Base-by-base conservation (phyloP, 2,888 invertebrate genomes). In the Polyommatus icarus region DNA sequence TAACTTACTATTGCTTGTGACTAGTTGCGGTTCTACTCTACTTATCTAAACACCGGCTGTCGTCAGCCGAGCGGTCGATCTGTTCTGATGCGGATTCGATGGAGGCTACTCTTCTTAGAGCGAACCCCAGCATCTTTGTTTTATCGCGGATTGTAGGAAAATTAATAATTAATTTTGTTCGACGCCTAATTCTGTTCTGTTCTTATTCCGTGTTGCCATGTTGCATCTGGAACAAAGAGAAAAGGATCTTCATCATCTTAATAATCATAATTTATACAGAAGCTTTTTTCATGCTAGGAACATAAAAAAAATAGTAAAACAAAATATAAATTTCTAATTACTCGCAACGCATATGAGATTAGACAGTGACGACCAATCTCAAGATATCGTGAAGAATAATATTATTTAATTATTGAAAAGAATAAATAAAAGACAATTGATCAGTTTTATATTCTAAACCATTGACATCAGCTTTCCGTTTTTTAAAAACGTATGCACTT, bases 1-100 rank as follows among this genome's bases (percentile, higher is more conserved):
- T 92, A 92, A 93, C 93, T 91, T 86, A 89, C 84, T 90, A 89
- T 88, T 85, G 86, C 87, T 87, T 88, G 83, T 92, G 92, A 92
- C 93, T 93, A 93, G 93, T 87, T 87, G 85, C 82, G 87, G 86
- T 88, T 83, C 83, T 78, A 78, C 76, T 90, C 90, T 93, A 93
- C 92, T 94, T 93, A 89, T 93, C 92, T 90, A 94, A 89, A 87
- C 93, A 93, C 86, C 94, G 93, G 91, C 92, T 93, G 87, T 94
- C 92, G 86, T 88, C 88, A 89, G 93, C 92, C 90, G 93, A 90
- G 89, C 91, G 90, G 85, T 85, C 87, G 84, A 88, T 87, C 84
- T 87, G 85, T 84, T 87, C 88, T 80, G 87, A 85, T 83, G 84
- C 86, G 80, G 84, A 84, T 82, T 88, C 88, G 84, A 86, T 88